These are phyloP conservation scores for Steinernema hermaphroditum DNA, from an alignment of 2,888 invertebrate species.

Conservation along the genomic window DNA sequence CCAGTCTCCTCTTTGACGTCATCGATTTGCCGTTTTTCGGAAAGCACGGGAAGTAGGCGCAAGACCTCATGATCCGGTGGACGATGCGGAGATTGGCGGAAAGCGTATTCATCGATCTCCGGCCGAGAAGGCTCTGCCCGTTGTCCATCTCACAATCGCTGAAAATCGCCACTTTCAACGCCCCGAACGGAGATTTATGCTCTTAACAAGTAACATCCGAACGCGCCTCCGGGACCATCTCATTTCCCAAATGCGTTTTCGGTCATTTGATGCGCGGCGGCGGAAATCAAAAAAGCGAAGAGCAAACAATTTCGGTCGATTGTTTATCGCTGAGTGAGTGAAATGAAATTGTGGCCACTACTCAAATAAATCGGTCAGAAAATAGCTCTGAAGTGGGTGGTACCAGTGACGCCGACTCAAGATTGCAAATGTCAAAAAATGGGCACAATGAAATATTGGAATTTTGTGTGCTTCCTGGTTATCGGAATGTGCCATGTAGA, in stretches of 20 bases:
- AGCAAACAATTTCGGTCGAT: neutral
- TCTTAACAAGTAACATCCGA: neutral
- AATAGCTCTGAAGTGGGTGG: too few relatives aligned
- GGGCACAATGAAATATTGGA: neutral
- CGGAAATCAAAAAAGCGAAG: neutral
- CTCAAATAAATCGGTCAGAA: too few relatives aligned
- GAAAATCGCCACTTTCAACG: neutral
- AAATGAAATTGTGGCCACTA: neutral
- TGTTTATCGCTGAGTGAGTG: neutral
- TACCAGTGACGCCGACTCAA: neutral
- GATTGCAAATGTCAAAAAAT: neutral
- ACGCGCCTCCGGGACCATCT: neutral
- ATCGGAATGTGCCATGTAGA: too few relatives aligned
- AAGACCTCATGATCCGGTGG: neutral
- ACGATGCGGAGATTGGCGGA: neutral
- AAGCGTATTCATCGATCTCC: neutral
- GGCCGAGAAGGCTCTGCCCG: neutral
- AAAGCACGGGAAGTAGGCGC: slow-evolving; percentile 3
- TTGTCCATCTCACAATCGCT: slow-evolving; percentile 1
- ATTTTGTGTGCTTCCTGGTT: neutral
- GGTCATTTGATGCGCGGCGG: neutral
- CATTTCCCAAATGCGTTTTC: neutral
- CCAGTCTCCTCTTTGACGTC: neutral
- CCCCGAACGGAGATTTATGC: neutral
- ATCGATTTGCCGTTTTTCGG: neutral